Base-by-base conservation (phyloP, 2,113 vertebrate genomes). In the Cinclus cinclus region DNA sequence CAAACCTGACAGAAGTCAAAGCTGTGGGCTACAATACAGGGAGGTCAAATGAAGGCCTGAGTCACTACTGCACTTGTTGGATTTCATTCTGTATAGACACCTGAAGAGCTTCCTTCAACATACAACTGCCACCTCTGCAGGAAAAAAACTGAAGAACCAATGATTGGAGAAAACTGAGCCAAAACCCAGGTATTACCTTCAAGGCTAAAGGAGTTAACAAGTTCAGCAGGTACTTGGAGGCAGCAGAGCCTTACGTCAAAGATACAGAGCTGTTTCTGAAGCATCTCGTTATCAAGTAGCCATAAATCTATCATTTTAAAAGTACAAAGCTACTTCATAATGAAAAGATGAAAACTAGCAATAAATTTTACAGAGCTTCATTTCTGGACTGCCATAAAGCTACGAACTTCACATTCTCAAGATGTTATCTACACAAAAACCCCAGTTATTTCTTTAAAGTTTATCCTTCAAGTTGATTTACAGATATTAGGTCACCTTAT, bases 381-480 rank as follows among this genome's bases (percentile, higher is more conserved):
- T 85, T 87, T 91, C 82, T 78, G 55, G 35, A 83, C 67, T 86
- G 62, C 19, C 53, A 83, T 35, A 86, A 90, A 90, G 16, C 70
- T 39, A 50, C 7, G 18, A 78, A 90, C 37, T 47, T 86, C 69
- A 77, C 18, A 37, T 78, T 68, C 42, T 89, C 52, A 69, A 79
- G 62, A 87, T 56, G 25, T 6, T 76, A 78, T 44, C 81, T 70
- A 77, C 33, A 60, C 11, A 70, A 79, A 87, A 91, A 25, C 6
- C 28, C 28, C 23, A 21, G 5, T 42, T 47, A 49, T 63, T 58
- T 44, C 47, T 76, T 83, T 39, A 20, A 74, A 81, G 56, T 58
- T 80, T n/a, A 69, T 80, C 64, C 63, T 91, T 86, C 83, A 86
- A 80, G 41, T 30, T 89, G 53, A 92, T 92, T 89, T 94, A 73